A percentile compares a stretch with the other conserved stretches of the same genome.
These are phyloP conservation scores for Hesperia comma DNA, from an alignment of 2,888 invertebrate species.

Conservation along the genomic window DNA sequence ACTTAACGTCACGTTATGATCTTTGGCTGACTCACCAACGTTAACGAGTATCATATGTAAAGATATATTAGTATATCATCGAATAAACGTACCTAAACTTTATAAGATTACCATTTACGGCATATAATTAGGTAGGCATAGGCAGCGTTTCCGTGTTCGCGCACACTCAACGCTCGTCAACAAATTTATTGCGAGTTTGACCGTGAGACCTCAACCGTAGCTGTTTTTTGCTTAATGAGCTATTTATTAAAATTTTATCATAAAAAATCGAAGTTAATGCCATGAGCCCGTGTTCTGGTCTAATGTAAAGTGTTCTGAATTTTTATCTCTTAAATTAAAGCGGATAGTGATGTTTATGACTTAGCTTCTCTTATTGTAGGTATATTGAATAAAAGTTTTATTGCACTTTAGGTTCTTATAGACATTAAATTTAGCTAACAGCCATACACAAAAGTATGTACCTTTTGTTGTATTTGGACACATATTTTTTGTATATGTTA, in stretches of 20 bases:
- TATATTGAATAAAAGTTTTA: too few relatives aligned
- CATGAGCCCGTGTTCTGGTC: constrained; percentile 63
- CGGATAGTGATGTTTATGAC: constrained; percentile 6
- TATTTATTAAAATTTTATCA: constrained; percentile 81
- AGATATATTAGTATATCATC: constrained; percentile 56
- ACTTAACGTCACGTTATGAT: background rate
- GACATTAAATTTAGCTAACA: too few relatives aligned
- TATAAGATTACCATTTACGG: constrained; percentile 45
- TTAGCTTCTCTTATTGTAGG: background rate
- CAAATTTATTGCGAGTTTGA: constrained; percentile 79
- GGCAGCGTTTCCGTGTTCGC: constrained; percentile 63
- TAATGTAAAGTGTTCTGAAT: constrained; percentile 61
- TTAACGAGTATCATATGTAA: constrained; percentile 34
- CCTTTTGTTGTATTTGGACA: too few relatives aligned
- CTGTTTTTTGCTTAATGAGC: constrained; percentile 79
- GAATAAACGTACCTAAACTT: constrained; percentile 48
- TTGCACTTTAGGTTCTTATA: too few relatives aligned
- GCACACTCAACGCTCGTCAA: constrained; percentile 60
- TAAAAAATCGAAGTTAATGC: constrained; percentile 71
- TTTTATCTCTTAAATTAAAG: constrained; percentile 46
- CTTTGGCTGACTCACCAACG: background rate
- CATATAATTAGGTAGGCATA: constrained; percentile 63
- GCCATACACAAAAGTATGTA: too few relatives aligned
- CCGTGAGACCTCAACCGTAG: constrained; percentile 79
- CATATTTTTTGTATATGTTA: too few relatives aligned